These are phyloP conservation scores for Corythaixoides concolor DNA, from an alignment of 2,113 vertebrate species.

Conservation along the genomic window DNA sequence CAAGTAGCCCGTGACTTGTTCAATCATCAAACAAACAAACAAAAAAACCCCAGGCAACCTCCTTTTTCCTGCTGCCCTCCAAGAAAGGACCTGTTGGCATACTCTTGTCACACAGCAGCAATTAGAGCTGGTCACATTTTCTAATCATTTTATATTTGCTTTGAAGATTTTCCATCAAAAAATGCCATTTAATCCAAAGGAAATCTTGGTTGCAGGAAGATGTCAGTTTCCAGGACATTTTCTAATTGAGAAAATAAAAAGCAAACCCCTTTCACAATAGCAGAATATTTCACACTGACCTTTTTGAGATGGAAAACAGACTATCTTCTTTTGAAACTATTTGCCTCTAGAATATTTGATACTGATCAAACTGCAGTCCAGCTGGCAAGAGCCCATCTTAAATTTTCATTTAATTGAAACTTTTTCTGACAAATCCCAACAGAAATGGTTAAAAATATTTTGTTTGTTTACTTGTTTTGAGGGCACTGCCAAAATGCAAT, in stretches of 20 bases:
- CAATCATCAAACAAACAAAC: not conserved
- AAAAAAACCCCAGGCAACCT: not conserved
- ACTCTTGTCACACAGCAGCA: not conserved
- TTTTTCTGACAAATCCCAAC: not conserved
- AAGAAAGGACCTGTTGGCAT: not conserved
- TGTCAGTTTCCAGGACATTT: not conserved
- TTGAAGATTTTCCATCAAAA: not conserved
- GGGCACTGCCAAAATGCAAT: not conserved
- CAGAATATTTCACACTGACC: not conserved
- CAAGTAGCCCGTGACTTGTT: not conserved
- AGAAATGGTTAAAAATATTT: not conserved
- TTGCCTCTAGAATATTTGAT: not conserved
- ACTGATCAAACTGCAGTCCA: not conserved
- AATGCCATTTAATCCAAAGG: constrained; percentile 1
- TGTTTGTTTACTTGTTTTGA: not conserved
- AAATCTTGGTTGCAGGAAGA: not conserved
- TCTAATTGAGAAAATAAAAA: not conserved
- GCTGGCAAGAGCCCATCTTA: not conserved
- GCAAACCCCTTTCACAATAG: not conserved
- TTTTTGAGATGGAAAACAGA: not conserved
- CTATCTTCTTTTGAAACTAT: not conserved
- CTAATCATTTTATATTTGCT: not conserved
- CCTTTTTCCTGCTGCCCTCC: not conserved
- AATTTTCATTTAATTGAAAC: not conserved
- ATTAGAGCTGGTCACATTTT: not conserved